Evolutionary conservation across 2,113 vertebrate species (phyloP), one percentile per base, ranked within the genome.

Genomic region (Malurus cyaneus): DNA sequence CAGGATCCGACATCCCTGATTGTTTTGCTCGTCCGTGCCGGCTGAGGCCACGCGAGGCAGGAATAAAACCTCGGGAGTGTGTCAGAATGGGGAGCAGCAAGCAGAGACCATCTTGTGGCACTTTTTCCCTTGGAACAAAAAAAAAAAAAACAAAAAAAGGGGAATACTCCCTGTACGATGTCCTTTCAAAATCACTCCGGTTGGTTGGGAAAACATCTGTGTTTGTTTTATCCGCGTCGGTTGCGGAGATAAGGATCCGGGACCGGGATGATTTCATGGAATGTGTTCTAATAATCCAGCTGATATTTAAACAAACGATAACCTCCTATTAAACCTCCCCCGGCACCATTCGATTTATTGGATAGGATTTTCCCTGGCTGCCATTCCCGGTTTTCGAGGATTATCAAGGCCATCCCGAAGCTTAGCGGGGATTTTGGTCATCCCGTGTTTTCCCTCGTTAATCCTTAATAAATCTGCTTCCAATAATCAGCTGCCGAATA

Each of bases 1-100:
- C 70, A n/a, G 70, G 70, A 34, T 85, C n/a, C 3, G 70, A 56
- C 28, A n/a, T 65, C 29, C 59, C 12, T n/a, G 12, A 6, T 93
- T 95, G 73, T 95, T 96, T 47, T 82, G 79, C 66, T 81, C 79
- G 64, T n/a, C 66, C 25, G 39, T 73, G 74, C 90, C 91, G 97
- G n/a, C 94, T 53, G 88, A 94, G 85, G n/a, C 89, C 52, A 86
- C 85, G 52, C 52, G 18, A 92, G 54, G 73, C 32, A 86, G 96
- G 96, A 95, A n/a, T n/a, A 13, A 97, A 92, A 41, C 34, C 88
- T 96, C 82, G 54, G 42, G 65, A 93, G 34, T 87, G n/a, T 96
- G 95, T 47, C 91, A 96, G 96, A 97, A 96, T 84, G 88, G 77
- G 76, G 76, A 73, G n/a, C n/a, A 90, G 82, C 39, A 82, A 96